Evolutionary conservation across 2,888 invertebrate species (phyloP), one percentile per base, ranked within the genome.

Genomic region (Apodemia hepburni): DNA sequence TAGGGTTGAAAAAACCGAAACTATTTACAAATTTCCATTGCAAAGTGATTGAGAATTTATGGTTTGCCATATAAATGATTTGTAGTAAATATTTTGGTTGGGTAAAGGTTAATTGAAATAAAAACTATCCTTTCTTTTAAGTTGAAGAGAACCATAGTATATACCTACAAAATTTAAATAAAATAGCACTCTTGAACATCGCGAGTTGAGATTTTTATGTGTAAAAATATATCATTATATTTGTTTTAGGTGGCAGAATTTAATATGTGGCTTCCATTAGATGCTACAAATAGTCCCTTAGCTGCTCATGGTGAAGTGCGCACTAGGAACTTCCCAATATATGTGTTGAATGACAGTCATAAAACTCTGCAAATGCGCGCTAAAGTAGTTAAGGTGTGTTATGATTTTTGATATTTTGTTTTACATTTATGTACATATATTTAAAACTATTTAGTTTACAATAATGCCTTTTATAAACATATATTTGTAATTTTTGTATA

Each of bases 241-340:
- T 58, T 61, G 18, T 72, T 75, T 9, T 94, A 96, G 96, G 90
- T 97, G 73, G 96, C 97, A 2, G 99, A 99, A 85, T 99, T 98
- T 81, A 98, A 99, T 79, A 97, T 97, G 95, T 99, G 99, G 99
- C 89, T 98, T 64, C 99, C 99, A 0, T 85, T 94, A 42, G 95
- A 95, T 64, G 92, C 94, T 1, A 73, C 81, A 0, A 90, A 84
- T 60, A 93, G 93, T 73, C 93, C 94, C 0, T 73, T 94, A 45
- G 80, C 92, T 9, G 89, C 92, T 0, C 93, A 93, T 64, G 95
- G 95, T 1, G 95, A 95, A 73, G 93, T 97, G n/a, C 91, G 96
- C 60, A 92, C 96, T 0, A 92, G 99, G 54, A 94, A 96, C 70
- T 99, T 98, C 79, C 95, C 96, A 59, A 93, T 99, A 6, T 97